phyloP scores from a whole-genome alignment of 1,140 invertebrate genomes.

The Drosophila ercepeae region DNA sequence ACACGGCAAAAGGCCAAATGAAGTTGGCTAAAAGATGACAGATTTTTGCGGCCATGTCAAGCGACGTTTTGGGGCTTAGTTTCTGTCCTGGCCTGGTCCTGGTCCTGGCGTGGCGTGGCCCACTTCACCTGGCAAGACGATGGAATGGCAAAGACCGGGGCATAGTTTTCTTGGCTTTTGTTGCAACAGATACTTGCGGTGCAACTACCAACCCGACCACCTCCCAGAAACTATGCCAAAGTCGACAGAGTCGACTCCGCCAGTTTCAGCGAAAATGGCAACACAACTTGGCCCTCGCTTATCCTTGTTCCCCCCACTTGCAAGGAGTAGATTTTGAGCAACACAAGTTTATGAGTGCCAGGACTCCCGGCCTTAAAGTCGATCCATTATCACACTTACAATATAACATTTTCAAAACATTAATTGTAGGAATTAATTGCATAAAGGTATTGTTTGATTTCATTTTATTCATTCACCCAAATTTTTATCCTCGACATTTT shows the following conservation, averaged over 20 bases:
- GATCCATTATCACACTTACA: not conserved
- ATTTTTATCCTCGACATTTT: no score
- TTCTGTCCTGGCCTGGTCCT: not conserved
- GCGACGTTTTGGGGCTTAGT: constrained; percentile 49
- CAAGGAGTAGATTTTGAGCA: constrained; percentile 8
- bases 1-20: not conserved
- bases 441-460: no score
- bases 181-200: constrained; percentile 54
- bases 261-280: constrained; percentile 28
- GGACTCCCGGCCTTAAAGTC: not conserved
- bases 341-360: constrained; percentile 19
- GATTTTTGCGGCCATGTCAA: constrained; percentile 49
- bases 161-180: constrained; percentile 47
- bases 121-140: not conserved
- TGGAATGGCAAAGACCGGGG: not conserved
- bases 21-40: constrained; percentile 40
- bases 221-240: constrained; percentile 61
- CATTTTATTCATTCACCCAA: no score
- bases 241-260: constrained; percentile 6
- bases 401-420: not conserved
- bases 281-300: constrained; percentile 14
- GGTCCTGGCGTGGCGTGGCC: no score
- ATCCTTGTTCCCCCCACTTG: not conserved
- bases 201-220: constrained; percentile 43
- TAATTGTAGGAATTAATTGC: not conserved